These are phyloP conservation scores for Lycocorax pyrrhopterus DNA, from an alignment of 2,113 vertebrate species.

Conservation along the genomic window DNA sequence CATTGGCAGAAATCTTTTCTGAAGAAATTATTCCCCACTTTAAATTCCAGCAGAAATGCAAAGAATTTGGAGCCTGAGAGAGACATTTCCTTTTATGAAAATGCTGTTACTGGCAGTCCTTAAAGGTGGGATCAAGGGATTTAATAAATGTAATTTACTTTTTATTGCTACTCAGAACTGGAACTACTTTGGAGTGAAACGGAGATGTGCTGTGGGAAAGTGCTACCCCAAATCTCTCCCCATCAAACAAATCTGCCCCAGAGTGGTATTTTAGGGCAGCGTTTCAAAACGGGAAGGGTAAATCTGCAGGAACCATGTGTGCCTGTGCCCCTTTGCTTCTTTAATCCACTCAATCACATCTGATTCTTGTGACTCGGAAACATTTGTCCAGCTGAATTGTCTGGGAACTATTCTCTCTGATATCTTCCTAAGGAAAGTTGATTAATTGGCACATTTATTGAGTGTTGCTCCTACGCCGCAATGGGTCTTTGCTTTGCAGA, in stretches of 20 bases:
- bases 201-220: background rate
- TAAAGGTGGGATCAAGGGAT: slow-evolving; percentile 47
- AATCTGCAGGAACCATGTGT: background rate
- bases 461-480: background rate
- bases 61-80: slow-evolving; percentile 11
- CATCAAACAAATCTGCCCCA: slow-evolving; percentile 11
- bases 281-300: background rate
- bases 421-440: background rate
- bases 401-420: background rate
- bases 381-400: background rate
- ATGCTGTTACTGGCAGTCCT: slow-evolving; percentile 43
- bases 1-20: background rate
- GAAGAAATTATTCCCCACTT: background rate
- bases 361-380: background rate
- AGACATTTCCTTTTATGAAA: slow-evolving; percentile 49
- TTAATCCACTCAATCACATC: background rate
- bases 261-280: background rate
- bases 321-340: background rate
- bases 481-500: background rate
- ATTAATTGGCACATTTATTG: slow-evolving; percentile 33
- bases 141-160: slow-evolving; percentile 61
- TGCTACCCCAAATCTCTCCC: slow-evolving; percentile 13
- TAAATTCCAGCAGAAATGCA: slow-evolving; percentile 16
- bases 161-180: slow-evolving; percentile 42
- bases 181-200: slow-evolving; percentile 19